phyloP scores from a whole-genome alignment of 2,797 vertebrate genomes.

The Clarias laeviceps region DNA sequence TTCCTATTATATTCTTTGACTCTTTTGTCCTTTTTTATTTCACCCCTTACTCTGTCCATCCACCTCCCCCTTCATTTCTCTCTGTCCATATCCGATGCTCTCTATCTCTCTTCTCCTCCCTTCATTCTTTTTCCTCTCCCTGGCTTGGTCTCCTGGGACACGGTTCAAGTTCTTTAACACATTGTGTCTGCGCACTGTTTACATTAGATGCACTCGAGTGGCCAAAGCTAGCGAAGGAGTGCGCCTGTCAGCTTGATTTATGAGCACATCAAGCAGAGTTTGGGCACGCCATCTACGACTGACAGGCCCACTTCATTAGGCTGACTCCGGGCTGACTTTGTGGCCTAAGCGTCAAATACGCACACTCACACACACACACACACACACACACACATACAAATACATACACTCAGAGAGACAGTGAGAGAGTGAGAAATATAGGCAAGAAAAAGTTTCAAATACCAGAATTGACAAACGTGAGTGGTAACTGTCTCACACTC shows the following conservation, averaged over 20 bases:
- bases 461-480: constrained; percentile 63
- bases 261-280: constrained; percentile 95
- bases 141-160: constrained; percentile 72
- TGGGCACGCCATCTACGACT: constrained; percentile 85
- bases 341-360: constrained; percentile 73
- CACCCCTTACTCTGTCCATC: constrained; percentile 31
- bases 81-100: constrained; percentile 25
- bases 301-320: constrained; percentile 91
- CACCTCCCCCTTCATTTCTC: constrained; percentile 21
- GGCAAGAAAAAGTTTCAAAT: constrained; percentile 63
- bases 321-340: constrained; percentile 81
- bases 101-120: constrained; percentile 44
- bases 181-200: constrained; percentile 78
- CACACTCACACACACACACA: constrained; percentile 29
- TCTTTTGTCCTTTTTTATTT: constrained; percentile 7
- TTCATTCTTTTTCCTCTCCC: constrained; percentile 61
- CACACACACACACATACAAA: constrained; percentile 48
- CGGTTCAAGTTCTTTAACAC: constrained; percentile 79
- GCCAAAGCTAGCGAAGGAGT: constrained; percentile 87
- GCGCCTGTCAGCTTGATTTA: constrained; percentile 94
- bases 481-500: constrained; percentile 51
- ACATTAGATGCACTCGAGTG: constrained; percentile 91
- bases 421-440: constrained; percentile 47
- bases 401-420: constrained; percentile 33
- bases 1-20: constrained; percentile 3